Percentiles rank a stretch among this genome's conserved stretches.
phyloP scores from a whole-genome alignment of 2,113 vertebrate species.

The Gnathonemus longibarbis region DNA sequence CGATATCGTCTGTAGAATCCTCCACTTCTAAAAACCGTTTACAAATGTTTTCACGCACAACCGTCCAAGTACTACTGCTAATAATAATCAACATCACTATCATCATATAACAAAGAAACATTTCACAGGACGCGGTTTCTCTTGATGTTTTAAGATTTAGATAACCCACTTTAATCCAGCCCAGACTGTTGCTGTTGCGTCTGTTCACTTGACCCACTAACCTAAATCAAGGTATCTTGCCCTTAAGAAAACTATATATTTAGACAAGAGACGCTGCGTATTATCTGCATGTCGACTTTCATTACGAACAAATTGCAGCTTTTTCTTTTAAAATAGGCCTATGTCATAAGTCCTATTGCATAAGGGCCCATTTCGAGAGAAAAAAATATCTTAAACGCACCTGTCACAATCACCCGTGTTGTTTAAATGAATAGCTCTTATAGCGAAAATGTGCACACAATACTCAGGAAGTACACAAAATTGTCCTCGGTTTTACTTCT shows the following conservation, averaged over 20 bases:
- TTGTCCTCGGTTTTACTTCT: neutral
- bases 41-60: neutral
- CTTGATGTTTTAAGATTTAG: neutral
- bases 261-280: conserved; percentile 14
- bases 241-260: conserved; percentile 16
- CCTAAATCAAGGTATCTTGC: conserved; percentile 28
- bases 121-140: neutral
- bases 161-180: conserved; percentile 16
- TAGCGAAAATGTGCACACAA: neutral
- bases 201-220: conserved; percentile 33
- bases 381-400: neutral
- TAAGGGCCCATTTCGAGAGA: neutral
- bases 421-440: neutral
- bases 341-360: neutral
- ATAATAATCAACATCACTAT: neutral
- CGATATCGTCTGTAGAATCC: neutral
- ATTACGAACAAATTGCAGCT: neutral
- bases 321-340: neutral
- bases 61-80: neutral
- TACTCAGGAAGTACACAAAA: neutral
- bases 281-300: neutral
- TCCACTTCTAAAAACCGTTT: neutral
- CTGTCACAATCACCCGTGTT: neutral
- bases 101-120: neutral
- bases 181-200: conserved; percentile 15